Base-by-base conservation (phyloP, 2,113 vertebrate genomes). In the Dunckerocampus dactyliophorus region DNA sequence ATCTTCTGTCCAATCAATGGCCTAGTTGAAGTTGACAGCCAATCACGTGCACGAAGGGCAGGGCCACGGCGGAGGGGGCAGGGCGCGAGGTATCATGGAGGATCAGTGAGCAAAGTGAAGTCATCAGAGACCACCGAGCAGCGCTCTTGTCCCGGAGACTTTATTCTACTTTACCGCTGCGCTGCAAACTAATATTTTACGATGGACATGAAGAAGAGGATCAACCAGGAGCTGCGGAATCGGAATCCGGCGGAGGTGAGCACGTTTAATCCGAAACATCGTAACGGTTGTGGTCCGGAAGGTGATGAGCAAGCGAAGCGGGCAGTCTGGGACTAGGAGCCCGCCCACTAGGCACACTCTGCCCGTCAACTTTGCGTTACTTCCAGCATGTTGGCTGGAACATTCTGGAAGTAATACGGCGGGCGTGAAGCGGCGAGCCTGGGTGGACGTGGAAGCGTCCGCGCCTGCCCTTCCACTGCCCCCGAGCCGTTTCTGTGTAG, bases 141-240 rank as follows among this genome's bases (percentile, higher is more conserved):
- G 51, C 37, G 42, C 24, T 34, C 45, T 62, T 57, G 59, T 59
- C 4, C 51, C 47, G 49, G 39, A 42, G 54, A 57, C 31, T 56
- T n/a, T 42, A 5, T 75, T 77, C 82, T 67, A 56, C 71, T 79
- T 69, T 42, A 14, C 34, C 50, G 83, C 79, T 69, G 76, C 83
- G 70, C 65, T 63, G 63, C 46, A 22, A 72, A 67, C 63, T 37
- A 31, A 70, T 31, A 55, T 59, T 45, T 62, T 50, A 34, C 47
- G 28, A 95, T 96, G 95, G 95, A 97, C 73, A 97, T 97, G 95
- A 95, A 94, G 89, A 94, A 94, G 89, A 92, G 91, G 86, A 89
- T 97, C 71, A 92, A 76, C 74, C 87, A 92, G 90, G 94, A 96
- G 92, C 86, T 97, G 80, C 76, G 93, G 87, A 93, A 92, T 90